These are phyloP conservation scores for Zoanthus sansibaricus DNA, from an alignment of 92 coral and sea anemone species.

Conservation along the genomic window DNA sequence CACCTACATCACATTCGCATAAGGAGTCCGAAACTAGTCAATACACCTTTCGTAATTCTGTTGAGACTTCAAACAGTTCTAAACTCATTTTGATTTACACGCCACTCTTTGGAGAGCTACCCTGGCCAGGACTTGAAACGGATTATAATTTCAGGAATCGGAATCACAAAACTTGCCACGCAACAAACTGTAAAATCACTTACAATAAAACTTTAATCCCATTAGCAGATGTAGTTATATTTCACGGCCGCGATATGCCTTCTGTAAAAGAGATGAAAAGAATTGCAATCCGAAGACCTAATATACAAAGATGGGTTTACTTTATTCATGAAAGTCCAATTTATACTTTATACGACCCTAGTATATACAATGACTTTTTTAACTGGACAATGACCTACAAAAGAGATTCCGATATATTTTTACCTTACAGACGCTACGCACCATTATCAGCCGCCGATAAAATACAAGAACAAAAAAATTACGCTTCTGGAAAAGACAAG, in stretches of 20 bases:
- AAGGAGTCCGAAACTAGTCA: background rate
- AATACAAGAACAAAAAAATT: too few relatives aligned
- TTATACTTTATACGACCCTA: constrained; percentile 57
- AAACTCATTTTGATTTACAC: constrained; percentile 85
- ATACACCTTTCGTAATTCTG: too few relatives aligned
- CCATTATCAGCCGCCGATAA: constrained; percentile 43
- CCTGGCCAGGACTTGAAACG: constrained; percentile 80
- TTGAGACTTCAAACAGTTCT: background rate
- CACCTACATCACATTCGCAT: background rate
- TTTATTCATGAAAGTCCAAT: constrained; percentile 60
- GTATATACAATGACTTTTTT: background rate
- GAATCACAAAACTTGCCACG: constrained; percentile 64
- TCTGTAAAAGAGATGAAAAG: constrained; percentile 42
- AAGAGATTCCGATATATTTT: constrained; percentile 55
- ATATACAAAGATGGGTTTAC: constrained; percentile 76
- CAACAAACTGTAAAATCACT: constrained; percentile 10
- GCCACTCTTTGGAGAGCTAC: constrained; percentile 72
- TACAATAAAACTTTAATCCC: too few relatives aligned
- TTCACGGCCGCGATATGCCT: constrained; percentile 69
- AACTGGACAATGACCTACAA: too few relatives aligned
- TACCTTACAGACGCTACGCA: constrained; percentile 78
- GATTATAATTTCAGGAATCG: constrained; percentile 78
- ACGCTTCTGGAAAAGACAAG: too few relatives aligned
- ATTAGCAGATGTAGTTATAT: constrained; percentile 43
- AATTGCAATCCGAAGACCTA: constrained; percentile 43